A percentile compares a stretch with the other conserved stretches of the same genome.
phyloP scores from a whole-genome alignment of 2,797 vertebrate genomes.

The Hippopotamyrus pictus region DNA sequence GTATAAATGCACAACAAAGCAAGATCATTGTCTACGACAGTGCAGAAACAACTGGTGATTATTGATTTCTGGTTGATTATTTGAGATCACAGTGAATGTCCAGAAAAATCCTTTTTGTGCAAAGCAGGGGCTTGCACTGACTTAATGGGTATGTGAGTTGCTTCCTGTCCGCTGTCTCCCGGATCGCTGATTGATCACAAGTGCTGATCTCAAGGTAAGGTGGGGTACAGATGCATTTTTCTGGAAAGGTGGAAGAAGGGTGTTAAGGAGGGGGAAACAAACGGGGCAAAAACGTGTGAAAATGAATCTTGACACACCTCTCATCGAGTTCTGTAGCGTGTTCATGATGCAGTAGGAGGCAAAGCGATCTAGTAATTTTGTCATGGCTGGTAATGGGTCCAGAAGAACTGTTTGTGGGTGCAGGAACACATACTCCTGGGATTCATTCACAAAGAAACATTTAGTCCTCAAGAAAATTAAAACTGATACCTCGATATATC shows the following conservation, averaged over 20 bases:
- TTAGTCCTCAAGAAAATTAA: not conserved
- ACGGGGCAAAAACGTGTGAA: not conserved
- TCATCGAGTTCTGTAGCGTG: conserved; percentile 51
- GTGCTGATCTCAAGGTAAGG: conserved; percentile 57
- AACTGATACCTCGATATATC: not conserved
- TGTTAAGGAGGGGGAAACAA: not conserved
- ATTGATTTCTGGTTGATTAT: not conserved
- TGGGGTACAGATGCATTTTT: conserved; percentile 56
- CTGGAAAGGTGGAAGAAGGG: conserved; percentile 29
- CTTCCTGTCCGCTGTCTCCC: conserved; percentile 36
- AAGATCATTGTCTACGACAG: not conserved
- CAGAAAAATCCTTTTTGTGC: not conserved
- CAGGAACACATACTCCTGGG: conserved; percentile 53
- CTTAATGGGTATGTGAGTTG: conserved; percentile 59
- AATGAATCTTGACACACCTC: conserved; percentile 41
- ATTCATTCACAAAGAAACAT: conserved; percentile 1
- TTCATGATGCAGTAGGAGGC: conserved; percentile 60
- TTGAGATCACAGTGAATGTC: not conserved
- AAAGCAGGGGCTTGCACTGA: conserved; percentile 35
- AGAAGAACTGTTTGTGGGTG: conserved; percentile 57
- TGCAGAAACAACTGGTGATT: not conserved
- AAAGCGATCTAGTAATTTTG: conserved; percentile 61
- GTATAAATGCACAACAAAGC: not conserved
- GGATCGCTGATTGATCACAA: conserved; percentile 41
- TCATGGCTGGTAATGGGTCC: conserved; percentile 63